A percentile compares a stretch with the other conserved stretches of the same genome.
These are phyloP conservation scores for Bombus impatiens DNA, from an alignment of 1,140 invertebrate genomes.

Conservation along the genomic window DNA sequence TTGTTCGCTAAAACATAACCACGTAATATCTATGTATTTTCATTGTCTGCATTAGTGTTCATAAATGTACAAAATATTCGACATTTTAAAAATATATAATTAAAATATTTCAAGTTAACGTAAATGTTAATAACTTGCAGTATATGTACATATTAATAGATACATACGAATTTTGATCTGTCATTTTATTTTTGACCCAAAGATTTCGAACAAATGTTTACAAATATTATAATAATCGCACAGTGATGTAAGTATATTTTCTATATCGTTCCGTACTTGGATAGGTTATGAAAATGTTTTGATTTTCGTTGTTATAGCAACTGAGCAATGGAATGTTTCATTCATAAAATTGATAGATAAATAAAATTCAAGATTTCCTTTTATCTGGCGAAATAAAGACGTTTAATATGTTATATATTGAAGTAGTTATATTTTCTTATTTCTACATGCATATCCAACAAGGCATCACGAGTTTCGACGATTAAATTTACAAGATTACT, in stretches of 20 bases:
- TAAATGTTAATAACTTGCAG: background rate
- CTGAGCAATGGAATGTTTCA: background rate
- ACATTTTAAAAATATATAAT: background rate
- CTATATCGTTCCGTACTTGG: background rate
- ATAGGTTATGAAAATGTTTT: slow-evolving; percentile 60
- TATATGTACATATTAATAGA: background rate
- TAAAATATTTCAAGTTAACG: background rate
- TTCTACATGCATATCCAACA: slow-evolving; percentile 40
- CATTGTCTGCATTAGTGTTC: background rate
- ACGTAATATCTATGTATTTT: slow-evolving; percentile 8
- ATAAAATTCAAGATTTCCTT: background rate
- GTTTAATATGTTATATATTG: slow-evolving; percentile 42
- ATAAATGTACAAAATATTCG: background rate
- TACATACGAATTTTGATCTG: slow-evolving; percentile 56
- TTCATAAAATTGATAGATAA: background rate
- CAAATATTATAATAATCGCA: background rate
- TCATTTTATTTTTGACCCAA: slow-evolving; percentile 38
- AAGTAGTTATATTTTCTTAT: slow-evolving; percentile 21
- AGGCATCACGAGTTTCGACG: slow-evolving; percentile 52
- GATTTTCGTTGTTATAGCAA: slow-evolving; percentile 47
- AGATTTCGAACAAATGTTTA: background rate
- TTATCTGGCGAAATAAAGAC: slow-evolving; percentile 45
- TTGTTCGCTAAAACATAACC: slow-evolving; percentile 62
- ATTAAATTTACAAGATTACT: slow-evolving; percentile 37
- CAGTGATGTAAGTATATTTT: background rate